Base-by-base conservation (phyloP, 2,888 invertebrate species). In the Gasteruption jaculator region DNA sequence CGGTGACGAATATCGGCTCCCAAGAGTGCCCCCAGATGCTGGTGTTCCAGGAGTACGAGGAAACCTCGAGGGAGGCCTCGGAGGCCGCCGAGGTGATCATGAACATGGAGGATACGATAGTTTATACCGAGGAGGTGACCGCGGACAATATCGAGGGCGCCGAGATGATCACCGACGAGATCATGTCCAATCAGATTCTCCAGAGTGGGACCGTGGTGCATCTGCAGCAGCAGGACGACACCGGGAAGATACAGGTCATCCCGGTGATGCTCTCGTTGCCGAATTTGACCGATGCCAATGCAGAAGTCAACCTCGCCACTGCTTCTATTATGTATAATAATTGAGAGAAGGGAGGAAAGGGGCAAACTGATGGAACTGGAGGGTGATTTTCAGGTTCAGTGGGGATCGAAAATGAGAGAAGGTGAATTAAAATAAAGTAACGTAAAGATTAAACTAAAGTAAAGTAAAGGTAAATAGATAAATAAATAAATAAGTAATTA, bases 81-180 rank as follows among this genome's bases (percentile, higher is more conserved):
- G 62, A 63, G 38, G 60, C 58, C 6, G 60, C 60, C 5, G 63
- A 65, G 47, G 63, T 69, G 10, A 67, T 69, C 29, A 63, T 68
- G 62, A 63, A 53, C 20, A 63, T 66, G 54, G 67, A 68, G 40
- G 67, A 68, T 29, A 59, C 60, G 14, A 57, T 63, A 20, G 67
- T 68, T n/a, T 69, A 69, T 29, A 68, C 68, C 0, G 70, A 71
- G 42, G 70, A 71, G 52, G 68, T 70, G 1, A 64, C 68, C 6
- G 59, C 67, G 4, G 68, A 69, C 27, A 61, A 62, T 40, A 56
- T 63, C 19, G 65, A 64, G 19, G 49, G 55, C 10, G 45, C 61
- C 2, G 61, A 63, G 39, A 63, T 68, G 33, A 66, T 70, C 33
- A 56, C 61, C 8, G 59, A 60, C 15, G 65, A 68, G 31, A 54